Conservation (phyloP, 2,888 invertebrate species). For the Hypolimnas misippus region DNA sequence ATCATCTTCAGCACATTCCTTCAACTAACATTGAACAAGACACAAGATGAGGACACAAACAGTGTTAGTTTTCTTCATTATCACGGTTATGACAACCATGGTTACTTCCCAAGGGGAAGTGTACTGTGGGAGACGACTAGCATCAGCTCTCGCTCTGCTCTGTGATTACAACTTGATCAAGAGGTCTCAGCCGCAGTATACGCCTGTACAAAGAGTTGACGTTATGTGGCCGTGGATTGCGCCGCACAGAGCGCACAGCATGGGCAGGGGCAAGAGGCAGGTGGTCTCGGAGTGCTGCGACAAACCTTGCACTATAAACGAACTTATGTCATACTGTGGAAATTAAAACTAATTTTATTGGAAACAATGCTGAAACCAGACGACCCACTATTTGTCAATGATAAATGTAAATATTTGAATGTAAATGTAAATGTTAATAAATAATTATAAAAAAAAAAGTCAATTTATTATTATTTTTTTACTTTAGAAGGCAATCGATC, state of each 20-base stretch:
- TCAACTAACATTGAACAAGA: not conserved
- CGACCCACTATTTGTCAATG: too few species aligned
- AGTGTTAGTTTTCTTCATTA: slow-evolving; percentile 15
- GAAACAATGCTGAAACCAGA: too few species aligned
- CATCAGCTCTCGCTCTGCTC: slow-evolving; percentile 32
- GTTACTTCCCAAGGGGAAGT: slow-evolving; percentile 17
- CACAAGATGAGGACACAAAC: slow-evolving; percentile 38
- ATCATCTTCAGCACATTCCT: not conserved
- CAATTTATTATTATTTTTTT: too few species aligned
- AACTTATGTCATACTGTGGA: too few species aligned
- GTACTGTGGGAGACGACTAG: slow-evolving; percentile 47
- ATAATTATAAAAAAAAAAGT: too few species aligned
- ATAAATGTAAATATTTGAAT: too few species aligned
- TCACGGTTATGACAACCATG: slow-evolving; percentile 15
- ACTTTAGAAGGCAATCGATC: too few species aligned
- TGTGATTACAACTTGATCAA: slow-evolving; percentile 38
- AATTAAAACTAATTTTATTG: too few species aligned
- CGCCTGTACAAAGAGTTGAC: not conserved
- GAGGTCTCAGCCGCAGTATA: not conserved
- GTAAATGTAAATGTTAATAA: too few species aligned
- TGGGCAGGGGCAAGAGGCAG: slow-evolving; percentile 37
- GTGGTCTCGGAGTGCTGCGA: too few species aligned
- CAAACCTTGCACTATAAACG: too few species aligned
- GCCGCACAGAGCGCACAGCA: slow-evolving; percentile 30
- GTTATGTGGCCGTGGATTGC: slow-evolving; percentile 42